A percentile compares a stretch with the other conserved stretches of the same genome.
phyloP scores from a whole-genome alignment of 2,888 invertebrate species.

The Hoplodrina blanda region DNA sequence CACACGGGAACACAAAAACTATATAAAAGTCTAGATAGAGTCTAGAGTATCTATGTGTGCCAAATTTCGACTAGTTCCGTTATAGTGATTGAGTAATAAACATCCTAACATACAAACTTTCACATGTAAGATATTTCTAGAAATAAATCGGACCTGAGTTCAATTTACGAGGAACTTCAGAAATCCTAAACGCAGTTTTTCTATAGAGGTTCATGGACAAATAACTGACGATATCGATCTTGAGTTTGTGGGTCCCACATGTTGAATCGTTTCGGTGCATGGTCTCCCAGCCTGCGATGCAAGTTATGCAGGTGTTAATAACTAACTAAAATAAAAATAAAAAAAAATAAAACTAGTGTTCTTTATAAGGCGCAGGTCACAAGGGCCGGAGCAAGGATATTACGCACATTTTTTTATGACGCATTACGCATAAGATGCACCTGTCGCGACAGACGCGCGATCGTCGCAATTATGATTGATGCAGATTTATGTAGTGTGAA shows the following conservation, averaged over 20 bases:
- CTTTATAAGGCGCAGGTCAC: not conserved
- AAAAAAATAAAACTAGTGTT: too few species aligned
- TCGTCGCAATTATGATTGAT: slow-evolving; percentile 44
- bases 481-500: not conserved
- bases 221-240: not conserved
- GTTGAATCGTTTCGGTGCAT: not conserved
- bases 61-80: too few species aligned
- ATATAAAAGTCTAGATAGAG: too few species aligned
- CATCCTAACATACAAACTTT: too few species aligned
- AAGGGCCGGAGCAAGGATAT: not conserved
- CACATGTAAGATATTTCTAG: not conserved
- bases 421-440: slow-evolving; percentile 24
- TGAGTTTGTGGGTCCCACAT: not conserved
- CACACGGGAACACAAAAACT: too few species aligned
- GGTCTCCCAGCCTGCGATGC: not conserved
- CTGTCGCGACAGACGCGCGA: slow-evolving; percentile 29
- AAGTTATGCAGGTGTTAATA: slow-evolving; percentile 9
- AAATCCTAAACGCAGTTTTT: not conserved
- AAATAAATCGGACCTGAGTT: not conserved
- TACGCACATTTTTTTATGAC: slow-evolving; percentile 29
- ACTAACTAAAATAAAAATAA: too few species aligned
- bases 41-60: too few species aligned
- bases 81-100: too few species aligned
- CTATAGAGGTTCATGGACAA: not conserved
- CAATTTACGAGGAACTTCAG: not conserved